Conservation (phyloP, 1,140 invertebrate genomes). For the Zaprionus lachaisei region DNA sequence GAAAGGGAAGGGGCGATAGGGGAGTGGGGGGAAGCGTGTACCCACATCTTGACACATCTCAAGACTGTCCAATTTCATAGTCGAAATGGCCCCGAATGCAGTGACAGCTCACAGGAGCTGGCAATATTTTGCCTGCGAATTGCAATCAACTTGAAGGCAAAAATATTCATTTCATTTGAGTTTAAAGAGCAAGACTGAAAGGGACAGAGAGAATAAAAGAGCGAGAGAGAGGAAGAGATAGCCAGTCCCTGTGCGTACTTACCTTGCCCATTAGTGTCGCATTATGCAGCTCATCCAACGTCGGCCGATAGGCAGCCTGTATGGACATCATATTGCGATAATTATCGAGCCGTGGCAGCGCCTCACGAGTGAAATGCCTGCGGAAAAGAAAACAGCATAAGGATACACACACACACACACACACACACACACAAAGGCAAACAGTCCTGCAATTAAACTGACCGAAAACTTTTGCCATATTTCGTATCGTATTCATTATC, state of each 20-base stretch:
- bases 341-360: conserved; percentile 95
- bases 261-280: conserved; percentile 92
- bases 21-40: neutral
- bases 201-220: neutral
- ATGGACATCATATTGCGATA: conserved; percentile 97
- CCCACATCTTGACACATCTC: conserved; percentile 1
- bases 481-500: conserved; percentile 89
- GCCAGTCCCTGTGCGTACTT: conserved; percentile 53
- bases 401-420: neutral
- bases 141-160: conserved; percentile 17
- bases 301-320: conserved; percentile 94
- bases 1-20: neutral
- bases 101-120: neutral
- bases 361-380: conserved; percentile 95
- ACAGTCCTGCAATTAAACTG: conserved; percentile 37
- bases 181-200: neutral
- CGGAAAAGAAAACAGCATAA: conserved; percentile 44
- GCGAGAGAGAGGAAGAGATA: neutral
- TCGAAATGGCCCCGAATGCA: neutral
- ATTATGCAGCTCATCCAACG: conserved; percentile 96
- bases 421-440: neutral
- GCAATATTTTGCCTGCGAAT: neutral
- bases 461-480: conserved; percentile 92
- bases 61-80: conserved; percentile 5
- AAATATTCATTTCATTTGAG: neutral